Conservation (phyloP, 2,797 vertebrate genomes). For the Hylomyscus alleni region DNA sequence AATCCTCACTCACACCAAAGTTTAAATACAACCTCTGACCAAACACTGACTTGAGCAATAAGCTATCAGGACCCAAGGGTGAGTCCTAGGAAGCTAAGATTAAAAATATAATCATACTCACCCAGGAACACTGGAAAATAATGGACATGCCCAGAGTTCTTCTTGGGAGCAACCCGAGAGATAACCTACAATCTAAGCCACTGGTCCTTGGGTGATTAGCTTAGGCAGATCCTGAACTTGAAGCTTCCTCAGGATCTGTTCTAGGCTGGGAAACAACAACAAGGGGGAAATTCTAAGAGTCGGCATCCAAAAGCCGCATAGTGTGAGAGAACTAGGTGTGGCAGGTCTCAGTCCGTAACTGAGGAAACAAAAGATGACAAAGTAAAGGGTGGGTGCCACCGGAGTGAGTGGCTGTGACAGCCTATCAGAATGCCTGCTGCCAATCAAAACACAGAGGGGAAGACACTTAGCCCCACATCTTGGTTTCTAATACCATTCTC, state of each 20-base stretch:
- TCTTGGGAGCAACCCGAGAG: not conserved
- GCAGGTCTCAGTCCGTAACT: not conserved
- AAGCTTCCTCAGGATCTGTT: not conserved
- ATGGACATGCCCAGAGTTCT: slow-evolving; percentile 10
- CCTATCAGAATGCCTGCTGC: not conserved
- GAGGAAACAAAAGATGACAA: not conserved
- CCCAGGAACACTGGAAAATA: not conserved
- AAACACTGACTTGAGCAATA: not conserved
- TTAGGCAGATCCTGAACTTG: slow-evolving; percentile 4
- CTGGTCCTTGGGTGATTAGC: not conserved
- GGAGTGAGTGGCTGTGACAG: not conserved
- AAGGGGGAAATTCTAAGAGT: not conserved
- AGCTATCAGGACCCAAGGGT: not conserved
- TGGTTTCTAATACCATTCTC: not conserved
- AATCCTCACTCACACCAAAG: not conserved
- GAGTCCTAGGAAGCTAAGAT: not conserved
- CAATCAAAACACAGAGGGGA: not conserved
- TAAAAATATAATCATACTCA: slow-evolving; percentile 41
- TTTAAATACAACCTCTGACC: slow-evolving; percentile 6
- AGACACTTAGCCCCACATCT: not conserved
- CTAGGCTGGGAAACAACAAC: slow-evolving; percentile 1
- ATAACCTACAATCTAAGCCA: not conserved
- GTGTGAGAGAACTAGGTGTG: not conserved
- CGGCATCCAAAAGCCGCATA: not conserved
- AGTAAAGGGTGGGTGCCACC: not conserved